These are phyloP conservation scores for Microctonus aethiopoides DNA, from an alignment of 2,888 invertebrate genomes.

Conservation along the genomic window DNA sequence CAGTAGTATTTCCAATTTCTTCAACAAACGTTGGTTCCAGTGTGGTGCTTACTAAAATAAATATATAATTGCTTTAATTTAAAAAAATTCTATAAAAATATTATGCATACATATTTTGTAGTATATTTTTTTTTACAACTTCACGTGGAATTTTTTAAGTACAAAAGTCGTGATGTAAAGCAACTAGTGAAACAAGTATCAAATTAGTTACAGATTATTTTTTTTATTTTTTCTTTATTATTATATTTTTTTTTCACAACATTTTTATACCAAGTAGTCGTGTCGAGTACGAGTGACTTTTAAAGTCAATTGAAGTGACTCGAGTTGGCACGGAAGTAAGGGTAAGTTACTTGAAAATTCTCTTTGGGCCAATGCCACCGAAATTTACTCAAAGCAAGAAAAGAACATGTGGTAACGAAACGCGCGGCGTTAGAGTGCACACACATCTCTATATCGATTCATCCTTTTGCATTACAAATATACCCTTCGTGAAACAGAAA, in stretches of 20 bases:
- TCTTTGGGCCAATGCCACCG: conserved; percentile 62
- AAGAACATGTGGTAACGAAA: neutral
- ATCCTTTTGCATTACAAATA: neutral
- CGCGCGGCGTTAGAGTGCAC: conserved; percentile 27
- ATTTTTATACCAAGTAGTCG: conserved; percentile 9
- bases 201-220: neutral
- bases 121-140: neutral
- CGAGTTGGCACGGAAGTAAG: conserved; percentile 52
- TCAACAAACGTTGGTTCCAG: conserved; percentile 92
- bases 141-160: neutral
- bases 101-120: neutral
- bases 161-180: neutral
- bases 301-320: conserved; percentile 60
- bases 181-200: conserved; percentile 1
- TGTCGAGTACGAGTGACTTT: conserved; percentile 49
- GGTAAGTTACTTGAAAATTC: conserved; percentile 61
- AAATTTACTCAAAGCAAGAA: neutral
- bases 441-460: neutral
- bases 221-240: neutral
- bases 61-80: conserved; percentile 38
- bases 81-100: neutral
- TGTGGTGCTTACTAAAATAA: conserved; percentile 75
- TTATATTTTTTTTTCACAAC: neutral
- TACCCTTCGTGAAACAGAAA: no score
- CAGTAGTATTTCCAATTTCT: conserved; percentile 90